These are phyloP conservation scores for Ondatra zibethicus DNA, from an alignment of 2,113 vertebrate species.

Conservation along the genomic window DNA sequence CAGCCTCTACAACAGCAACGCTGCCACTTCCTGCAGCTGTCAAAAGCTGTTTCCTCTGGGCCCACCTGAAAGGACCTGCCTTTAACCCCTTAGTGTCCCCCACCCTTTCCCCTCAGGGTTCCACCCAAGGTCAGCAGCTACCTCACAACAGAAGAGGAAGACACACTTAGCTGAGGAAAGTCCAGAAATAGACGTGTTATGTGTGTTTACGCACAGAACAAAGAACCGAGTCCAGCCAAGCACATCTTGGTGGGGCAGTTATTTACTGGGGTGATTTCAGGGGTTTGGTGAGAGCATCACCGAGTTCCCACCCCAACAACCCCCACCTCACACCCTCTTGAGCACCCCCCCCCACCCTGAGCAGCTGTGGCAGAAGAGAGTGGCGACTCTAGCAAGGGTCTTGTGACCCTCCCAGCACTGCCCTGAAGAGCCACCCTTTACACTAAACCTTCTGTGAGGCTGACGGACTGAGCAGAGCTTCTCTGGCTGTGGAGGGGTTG, in stretches of 20 bases:
- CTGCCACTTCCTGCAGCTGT: too few species aligned
- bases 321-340: not conserved
- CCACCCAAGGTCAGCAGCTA: not conserved
- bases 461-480: too few species aligned
- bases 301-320: not conserved
- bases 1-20: not conserved
- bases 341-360: not conserved
- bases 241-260: not conserved
- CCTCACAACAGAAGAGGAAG: not conserved
- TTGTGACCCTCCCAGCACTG: not conserved
- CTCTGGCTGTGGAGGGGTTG: too few species aligned
- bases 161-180: not conserved
- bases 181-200: too few species aligned
- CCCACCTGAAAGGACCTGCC: too few species aligned
- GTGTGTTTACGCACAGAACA: not conserved
- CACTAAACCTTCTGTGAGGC: too few species aligned
- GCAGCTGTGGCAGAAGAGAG: not conserved
- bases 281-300: not conserved
- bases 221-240: not conserved
- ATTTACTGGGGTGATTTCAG: not conserved
- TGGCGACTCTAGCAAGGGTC: not conserved
- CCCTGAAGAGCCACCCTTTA: too few species aligned
- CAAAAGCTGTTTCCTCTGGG: not conserved
- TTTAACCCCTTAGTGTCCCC: too few species aligned
- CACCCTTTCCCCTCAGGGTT: not conserved